Base-by-base conservation (phyloP, 2,888 invertebrate species). In the Epistrophella euchroma region DNA sequence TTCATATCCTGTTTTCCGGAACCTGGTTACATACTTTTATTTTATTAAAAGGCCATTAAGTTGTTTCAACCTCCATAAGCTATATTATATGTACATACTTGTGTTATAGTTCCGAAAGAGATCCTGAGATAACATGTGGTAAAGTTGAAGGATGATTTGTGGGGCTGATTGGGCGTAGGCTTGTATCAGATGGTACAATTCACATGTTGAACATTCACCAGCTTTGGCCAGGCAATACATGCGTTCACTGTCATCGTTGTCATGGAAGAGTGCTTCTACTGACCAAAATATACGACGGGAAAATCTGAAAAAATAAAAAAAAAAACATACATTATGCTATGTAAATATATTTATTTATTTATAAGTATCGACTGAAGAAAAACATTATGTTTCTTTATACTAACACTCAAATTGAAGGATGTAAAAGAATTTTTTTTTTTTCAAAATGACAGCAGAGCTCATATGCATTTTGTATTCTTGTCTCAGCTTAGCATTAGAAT, bases 101-200 rank as follows among this genome's bases (percentile, higher is more conserved):
- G 95, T 96, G 89, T 95, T 94, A 90, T 93, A 94, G 64, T 94
- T 93, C 6, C 93, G 92, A 70, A 94, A 93, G 35, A 93, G 91
- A 40, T 94, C 93, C 88, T 94, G 94, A 45, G 93, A 92, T 73
- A 95, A 93, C 91, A 97, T 93, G 89, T 96, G 93, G 90, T 95
- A 95, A 19, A 93, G 93, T 91, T 94, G 96, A 88, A 95, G 93
- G 35, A 95, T 91, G 50, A 95, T 94, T 91, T 96, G 96, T 0
- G 97, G 97, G 0, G 95, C 95, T 2, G 96, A 95, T 90, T 97
- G 97, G 11, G 96, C 93, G 92, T 96, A 97, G 2, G 96, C 95
- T 91, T 97, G 96, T 13, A 97, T 93, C 89, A 97, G 96, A 71
- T 96, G 94, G 90, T 96, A 97, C 40, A 97, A 92, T 90, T 97